Evolutionary conservation across 1,140 invertebrate species (phyloP), one percentile per base, ranked within the genome.

Genomic region (Polypedilum pembai): DNA sequence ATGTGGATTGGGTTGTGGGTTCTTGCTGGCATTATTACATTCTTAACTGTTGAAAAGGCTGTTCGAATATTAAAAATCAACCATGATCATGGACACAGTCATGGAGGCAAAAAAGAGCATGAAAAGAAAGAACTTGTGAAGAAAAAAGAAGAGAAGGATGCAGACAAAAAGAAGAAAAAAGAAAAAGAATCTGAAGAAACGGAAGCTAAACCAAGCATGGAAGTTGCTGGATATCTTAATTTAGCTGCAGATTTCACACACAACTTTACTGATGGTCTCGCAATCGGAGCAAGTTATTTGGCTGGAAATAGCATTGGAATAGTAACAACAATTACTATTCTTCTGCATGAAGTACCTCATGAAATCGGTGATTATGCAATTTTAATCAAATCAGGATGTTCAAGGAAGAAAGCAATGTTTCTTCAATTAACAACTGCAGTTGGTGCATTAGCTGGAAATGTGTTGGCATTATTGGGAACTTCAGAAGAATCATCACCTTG

Each of bases 361-460:
- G 97, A 99, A 82, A 91, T 99, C 73, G 96, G 95, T 0, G 96
- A 99, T 82, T 98, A 98, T 83, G 96, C 95, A 3, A 98, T 99
- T 78, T 83, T 99, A 10, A 85, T 99, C n/a, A 91, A 88, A 79
- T 92, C 92, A 45, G 93, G 96, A 0, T 98, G 98, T 83, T 91
- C 90, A 24, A 84, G 92, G 75, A 95, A 93, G 89, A 91, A 95
- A 77, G 96, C 96, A 12, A 95, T 95, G 24, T 90, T 91, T 81
- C 92, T 94, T 33, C 96, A 98, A 85, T 76, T 98, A 41, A 84
- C 92, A 0, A 99, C 98, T 74, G 98, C 98, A 7, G 77, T 99
- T 75, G 98, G 98, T 75, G 98, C 98, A 56, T 80, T 99, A 74
- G 88, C 92, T 75, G 96, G 96, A 73, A 98, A 95, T 33, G 84